Evolutionary conservation across 2,797 vertebrate genomes (phyloP).

Genomic region (Malacoraja senta): DNA sequence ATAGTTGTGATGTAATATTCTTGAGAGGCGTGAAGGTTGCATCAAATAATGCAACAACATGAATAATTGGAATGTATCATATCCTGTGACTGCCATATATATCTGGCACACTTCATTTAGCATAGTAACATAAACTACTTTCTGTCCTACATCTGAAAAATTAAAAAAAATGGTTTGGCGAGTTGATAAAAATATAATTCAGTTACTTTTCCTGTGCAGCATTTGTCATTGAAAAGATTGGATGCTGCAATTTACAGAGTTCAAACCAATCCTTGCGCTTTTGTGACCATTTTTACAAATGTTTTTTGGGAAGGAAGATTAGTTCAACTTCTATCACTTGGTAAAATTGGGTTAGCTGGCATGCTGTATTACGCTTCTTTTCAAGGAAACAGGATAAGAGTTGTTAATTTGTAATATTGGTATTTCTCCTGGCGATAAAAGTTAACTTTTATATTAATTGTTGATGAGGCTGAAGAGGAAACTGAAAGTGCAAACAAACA

Average conservation of each 20-base stretch:
- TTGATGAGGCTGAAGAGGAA: not conserved
- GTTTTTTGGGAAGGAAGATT: not conserved
- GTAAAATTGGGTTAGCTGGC: not conserved
- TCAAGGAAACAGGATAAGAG: no score
- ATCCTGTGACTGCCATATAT: not conserved
- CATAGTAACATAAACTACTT: not conserved
- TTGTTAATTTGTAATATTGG: no score
- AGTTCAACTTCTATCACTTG: not conserved
- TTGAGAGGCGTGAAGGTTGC: not conserved
- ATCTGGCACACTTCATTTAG: not conserved
- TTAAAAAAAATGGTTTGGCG: not conserved
- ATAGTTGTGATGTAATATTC: not conserved
- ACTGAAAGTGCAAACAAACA: not conserved
- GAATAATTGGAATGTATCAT: not conserved
- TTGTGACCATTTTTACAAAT: not conserved
- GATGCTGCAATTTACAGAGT: not conserved
- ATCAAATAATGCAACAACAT: not conserved
- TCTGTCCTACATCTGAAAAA: not conserved
- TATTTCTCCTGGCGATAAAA: not conserved
- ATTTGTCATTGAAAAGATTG: no score
- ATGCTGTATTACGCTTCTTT: not conserved
- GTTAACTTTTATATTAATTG: not conserved
- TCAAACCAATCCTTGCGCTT: not conserved
- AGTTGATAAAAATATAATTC: not conserved
- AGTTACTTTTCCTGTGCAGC: not conserved